phyloP scores from a whole-genome alignment of 2,113 vertebrate species.

The Jaculus jaculus region DNA sequence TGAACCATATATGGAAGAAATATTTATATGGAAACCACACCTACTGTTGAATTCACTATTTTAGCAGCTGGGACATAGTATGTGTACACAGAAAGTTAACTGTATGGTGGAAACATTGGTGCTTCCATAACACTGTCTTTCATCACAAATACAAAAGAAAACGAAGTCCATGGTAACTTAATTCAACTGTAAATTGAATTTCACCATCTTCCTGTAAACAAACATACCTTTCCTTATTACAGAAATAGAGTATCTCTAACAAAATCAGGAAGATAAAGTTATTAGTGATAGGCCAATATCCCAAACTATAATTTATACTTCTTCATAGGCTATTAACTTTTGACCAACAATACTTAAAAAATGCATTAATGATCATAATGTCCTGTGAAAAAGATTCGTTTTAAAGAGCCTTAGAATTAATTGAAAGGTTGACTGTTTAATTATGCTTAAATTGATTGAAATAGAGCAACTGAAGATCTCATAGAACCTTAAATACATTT shows the following conservation, averaged over 20 bases:
- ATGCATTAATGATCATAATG: conserved; percentile 18
- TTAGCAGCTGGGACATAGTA: neutral
- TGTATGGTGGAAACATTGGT: neutral
- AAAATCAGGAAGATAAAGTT: conserved; percentile 8
- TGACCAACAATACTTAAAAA: neutral
- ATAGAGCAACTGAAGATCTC: neutral
- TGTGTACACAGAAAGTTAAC: neutral
- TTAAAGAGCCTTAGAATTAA: conserved; percentile 47
- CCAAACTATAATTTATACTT: conserved; percentile 7
- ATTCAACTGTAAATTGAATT: conserved; percentile 14
- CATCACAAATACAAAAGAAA: conserved; percentile 36
- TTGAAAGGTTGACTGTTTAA: neutral
- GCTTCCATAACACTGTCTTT: neutral
- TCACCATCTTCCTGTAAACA: conserved; percentile 33
- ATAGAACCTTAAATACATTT: conserved; percentile 17
- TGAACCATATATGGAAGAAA: conserved; percentile 45
- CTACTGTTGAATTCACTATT: neutral
- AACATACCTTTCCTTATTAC: neutral
- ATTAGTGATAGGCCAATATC: neutral
- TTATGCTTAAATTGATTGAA: conserved; percentile 49
- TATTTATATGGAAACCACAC: conserved; percentile 54
- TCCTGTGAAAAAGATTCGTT: neutral
- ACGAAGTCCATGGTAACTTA: neutral
- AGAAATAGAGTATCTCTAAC: neutral
- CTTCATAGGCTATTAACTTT: neutral